Evolutionary conservation across 2,113 vertebrate species (phyloP), one percentile per base, ranked within the genome.

Genomic region (Smithornis capensis): DNA sequence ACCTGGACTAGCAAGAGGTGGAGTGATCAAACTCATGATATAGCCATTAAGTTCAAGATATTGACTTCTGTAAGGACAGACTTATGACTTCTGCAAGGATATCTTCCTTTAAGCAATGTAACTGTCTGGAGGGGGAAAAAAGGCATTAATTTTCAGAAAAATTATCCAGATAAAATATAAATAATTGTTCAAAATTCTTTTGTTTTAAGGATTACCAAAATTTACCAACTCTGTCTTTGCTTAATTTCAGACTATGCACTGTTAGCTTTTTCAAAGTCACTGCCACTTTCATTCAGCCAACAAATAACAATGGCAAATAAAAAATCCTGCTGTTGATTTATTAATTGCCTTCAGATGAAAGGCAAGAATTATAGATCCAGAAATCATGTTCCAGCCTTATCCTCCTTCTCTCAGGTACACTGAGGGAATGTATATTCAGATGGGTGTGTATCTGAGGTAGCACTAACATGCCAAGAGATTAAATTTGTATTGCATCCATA

Each of bases 321-420:
- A 85, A 95, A 90, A 69, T 49, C 24, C 45, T 38, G 9, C 57
- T 85, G 40, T 42, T 94, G 67, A 69, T 94, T 83, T 92, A 50
- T 27, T 93, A 82, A 74, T 96, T 95, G 37, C 53, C 52, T 80
- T 57, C 50, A 83, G 91, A 73, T 91, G 91, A 95, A 95, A 91
- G 67, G 59, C 63, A 87, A 42, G 87, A 87, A 68, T 78, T 89
- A 64, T 27, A 75, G 67, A 63, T 85, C 40, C 37, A 87, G 62
- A 82, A 95, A 68, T 69, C 35, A 7, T 27, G 27, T 88, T 93
- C 44, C 59, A 90, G 33, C 70, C n/a, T 45, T 49, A 14, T 83
- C 25, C 24, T 77, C 16, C 22, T 53, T 33, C 74, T 89, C 40
- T 80, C 55, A 44, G 27, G 59, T 78, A 67, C 37, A 2, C 33